Evolutionary conservation across 2,888 invertebrate species (phyloP).

Genomic region (Heterodera filipjevi): DNA sequence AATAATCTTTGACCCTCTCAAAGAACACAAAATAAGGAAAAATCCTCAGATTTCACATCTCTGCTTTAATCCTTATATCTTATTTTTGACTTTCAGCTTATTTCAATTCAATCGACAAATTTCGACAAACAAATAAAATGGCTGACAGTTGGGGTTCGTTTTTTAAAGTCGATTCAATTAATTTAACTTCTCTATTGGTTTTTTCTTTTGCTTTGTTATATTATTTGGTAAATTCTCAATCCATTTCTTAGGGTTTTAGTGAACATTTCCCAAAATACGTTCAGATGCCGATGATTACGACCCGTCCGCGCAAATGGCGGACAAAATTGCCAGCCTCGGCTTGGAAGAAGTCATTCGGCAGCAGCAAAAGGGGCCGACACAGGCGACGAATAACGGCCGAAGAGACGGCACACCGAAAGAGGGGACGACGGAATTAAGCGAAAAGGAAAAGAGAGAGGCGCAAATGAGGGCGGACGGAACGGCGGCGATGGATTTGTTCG

Average conservation of each 20-base stretch:
- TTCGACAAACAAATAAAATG: constrained; percentile 17
- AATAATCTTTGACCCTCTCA: no score
- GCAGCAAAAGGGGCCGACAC: constrained; percentile 17
- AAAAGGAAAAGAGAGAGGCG: constrained; percentile 33
- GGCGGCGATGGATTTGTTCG: constrained; percentile 37
- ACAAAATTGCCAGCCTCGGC: constrained; percentile 38
- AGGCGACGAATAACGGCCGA: constrained; percentile 3
- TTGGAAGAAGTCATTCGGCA: constrained; percentile 32
- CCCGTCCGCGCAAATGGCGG: constrained; percentile 34
- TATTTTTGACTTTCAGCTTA: no score
- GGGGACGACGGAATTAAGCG: constrained; percentile 19
- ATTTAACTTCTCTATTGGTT: background rate
- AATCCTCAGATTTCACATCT: no score
- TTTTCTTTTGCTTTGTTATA: no score
- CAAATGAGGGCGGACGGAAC: constrained; percentile 33
- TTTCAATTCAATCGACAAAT: background rate
- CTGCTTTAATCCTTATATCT: no score
- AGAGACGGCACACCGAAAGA: background rate
- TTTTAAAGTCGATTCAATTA: background rate
- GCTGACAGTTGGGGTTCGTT: constrained; percentile 23
- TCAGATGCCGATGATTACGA: constrained; percentile 38
- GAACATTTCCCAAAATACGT: background rate
- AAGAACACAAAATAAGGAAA: no score
- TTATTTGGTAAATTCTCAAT: no score
- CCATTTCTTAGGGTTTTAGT: no score